Evolutionary conservation across 30 jellyfish, hydroid and myxozoan genomes (phyloP), one percentile per base, ranked within the genome.

Genomic region (Sanderia malayensis): DNA sequence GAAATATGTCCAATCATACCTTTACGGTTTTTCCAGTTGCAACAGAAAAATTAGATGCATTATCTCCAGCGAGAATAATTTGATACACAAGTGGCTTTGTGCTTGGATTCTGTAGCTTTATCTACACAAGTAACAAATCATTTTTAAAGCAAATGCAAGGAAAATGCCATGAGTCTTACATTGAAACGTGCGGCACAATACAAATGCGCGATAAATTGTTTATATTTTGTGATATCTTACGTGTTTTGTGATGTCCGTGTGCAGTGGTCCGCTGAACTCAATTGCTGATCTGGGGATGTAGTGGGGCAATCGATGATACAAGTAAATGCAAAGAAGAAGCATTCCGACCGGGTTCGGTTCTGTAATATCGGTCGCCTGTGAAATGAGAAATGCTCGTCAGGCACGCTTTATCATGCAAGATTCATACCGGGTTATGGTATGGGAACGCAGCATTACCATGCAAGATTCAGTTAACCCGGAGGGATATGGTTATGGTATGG

Each of bases 291-390:
- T 65, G 31, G 98, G 96, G 0, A 83, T 24, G 78, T 91, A 91
- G 29, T 83, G 94, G 23, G 98, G 96, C 60, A 91, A 74, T 8
- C 96, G 88, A 46, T 73, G 98, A 60, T 77, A 83, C 63, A 91
- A 63, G 82, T 58, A 80, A 3, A 79, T 75, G 74, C 94, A 83
- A 19, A 91, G 66, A 75, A 91, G 58, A 31, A 91, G 47, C 65
- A 92, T 67, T 64, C 85, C 74, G 25, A 92, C 84, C 15, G 96
- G 88, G 53, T 73, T 83, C 31, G 98, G 96, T 31, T 92, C 96
- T 37, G 96, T 92, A 44, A 92, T 78, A 58, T 92, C 98, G 20
- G 98, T 83, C 29, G 96, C 98, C 97, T 90, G 86, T 49, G 8
- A 2, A 18, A 49, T 4, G 18, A 49, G 64, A 9, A 24, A 30